Percentiles rank a stretch among this genome's conserved stretches.
Evolutionary conservation across 1,140 invertebrate species (phyloP).

Genomic region (Brachionus koreanus): DNA sequence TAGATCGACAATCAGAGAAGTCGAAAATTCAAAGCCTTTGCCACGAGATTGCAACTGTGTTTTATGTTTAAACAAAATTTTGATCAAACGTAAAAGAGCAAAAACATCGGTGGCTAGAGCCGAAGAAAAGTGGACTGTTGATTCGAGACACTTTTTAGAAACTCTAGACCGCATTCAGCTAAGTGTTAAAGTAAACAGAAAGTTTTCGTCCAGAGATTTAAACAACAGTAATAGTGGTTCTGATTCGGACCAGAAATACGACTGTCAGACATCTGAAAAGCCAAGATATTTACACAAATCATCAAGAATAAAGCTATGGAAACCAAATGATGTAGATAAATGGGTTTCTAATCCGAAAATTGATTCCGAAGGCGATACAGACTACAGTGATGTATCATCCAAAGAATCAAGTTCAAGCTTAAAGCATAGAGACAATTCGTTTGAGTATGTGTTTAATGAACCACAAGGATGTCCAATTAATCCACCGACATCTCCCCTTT

Average conservation of each 20-base stretch:
- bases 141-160: slow-evolving; percentile 10
- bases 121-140: background rate
- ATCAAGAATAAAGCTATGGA: slow-evolving; percentile 38
- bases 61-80: slow-evolving; percentile 28
- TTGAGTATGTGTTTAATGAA: background rate
- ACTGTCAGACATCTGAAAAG: background rate
- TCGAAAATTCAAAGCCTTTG: background rate
- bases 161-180: background rate
- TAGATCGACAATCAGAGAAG: background rate
- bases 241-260: background rate
- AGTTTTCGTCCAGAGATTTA: background rate
- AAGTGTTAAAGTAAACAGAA: slow-evolving; percentile 12
- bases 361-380: background rate
- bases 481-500: slow-evolving; percentile 5
- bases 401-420: slow-evolving; percentile 17
- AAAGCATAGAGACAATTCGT: background rate
- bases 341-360: background rate
- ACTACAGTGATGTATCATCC: background rate
- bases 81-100: background rate
- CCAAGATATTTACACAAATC: background rate
- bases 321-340: slow-evolving; percentile 13
- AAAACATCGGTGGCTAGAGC: background rate
- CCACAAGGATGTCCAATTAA: background rate
- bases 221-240: background rate
- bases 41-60: background rate